Base-by-base conservation (phyloP, 2,797 vertebrate genomes). In the Pogonophryne albipinna region DNA sequence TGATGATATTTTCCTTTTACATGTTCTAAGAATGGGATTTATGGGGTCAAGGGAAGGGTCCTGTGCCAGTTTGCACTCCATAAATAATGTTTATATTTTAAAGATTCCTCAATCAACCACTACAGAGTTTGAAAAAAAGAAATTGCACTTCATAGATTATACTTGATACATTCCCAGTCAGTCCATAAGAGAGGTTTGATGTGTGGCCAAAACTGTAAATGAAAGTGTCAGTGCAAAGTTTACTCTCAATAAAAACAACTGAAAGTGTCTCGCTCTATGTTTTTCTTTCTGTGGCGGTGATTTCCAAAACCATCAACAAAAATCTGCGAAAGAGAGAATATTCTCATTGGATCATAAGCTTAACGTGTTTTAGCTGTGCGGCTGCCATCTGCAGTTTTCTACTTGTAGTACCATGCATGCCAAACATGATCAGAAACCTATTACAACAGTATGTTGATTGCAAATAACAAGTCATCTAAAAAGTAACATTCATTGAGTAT, bases 151-250 rank as follows among this genome's bases (percentile, higher is more conserved):
- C 83, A 79, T 79, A 84, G 75, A 82, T 82, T 81, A 88, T 91
- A 94, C 93, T 93, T 92, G 88, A 93, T 92, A 93, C 93, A 94
- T 94, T 94, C 93, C 92, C 90, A 69, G 79, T 86, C 53, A 55
- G 82, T 91, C 81, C 85, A 86, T 79, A 76, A 86, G 81, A 89
- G 66, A 70, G 79, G 76, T 89, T 86, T 91, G 86, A 91, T 87
- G 78, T 93, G 81, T 87, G 90, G 89, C 90, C 90, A 91, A 85
- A 92, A 87, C 80, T 92, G 84, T 90, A 88, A 91, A 87, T 91
- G 88, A 87, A 92, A 88, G 87, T 89, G 78, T 92, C 86, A 91
- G 87, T 92, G 90, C 87, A 90, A 92, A 90, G 92, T 93, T 93
- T 93, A 91, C 91, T 87, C 89, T 89, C 80, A 92, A 93, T 93